These are phyloP conservation scores for Salvelinus namaycush DNA, from an alignment of 2,113 vertebrate genomes.

Conservation along the genomic window DNA sequence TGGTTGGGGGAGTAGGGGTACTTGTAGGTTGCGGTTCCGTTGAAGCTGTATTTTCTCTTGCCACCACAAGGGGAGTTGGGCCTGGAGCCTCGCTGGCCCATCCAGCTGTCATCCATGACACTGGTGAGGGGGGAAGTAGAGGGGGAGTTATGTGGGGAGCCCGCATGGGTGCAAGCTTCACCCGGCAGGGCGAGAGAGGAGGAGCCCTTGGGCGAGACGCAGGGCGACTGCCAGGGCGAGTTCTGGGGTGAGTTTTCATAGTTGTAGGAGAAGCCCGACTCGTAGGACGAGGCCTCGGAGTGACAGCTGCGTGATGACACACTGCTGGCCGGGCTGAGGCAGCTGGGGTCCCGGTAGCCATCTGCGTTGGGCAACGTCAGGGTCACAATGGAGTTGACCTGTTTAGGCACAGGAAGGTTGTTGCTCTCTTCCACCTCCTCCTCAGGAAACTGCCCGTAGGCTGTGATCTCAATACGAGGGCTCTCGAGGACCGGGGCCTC, in stretches of 20 bases:
- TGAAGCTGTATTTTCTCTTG: slow-evolving; percentile 92
- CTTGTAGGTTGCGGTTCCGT: slow-evolving; percentile 68
- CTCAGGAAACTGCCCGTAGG: slow-evolving; percentile 88
- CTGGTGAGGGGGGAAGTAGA: slow-evolving; percentile 84
- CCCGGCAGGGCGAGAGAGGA: slow-evolving; percentile 61
- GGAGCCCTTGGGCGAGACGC: slow-evolving; percentile 89
- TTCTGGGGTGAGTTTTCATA: slow-evolving; percentile 91
- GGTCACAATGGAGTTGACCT: slow-evolving; percentile 85
- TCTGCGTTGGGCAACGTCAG: slow-evolving; percentile 87
- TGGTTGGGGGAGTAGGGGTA: slow-evolving; percentile 85
- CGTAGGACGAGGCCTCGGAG: slow-evolving; percentile 93
- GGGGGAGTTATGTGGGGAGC: slow-evolving; percentile 86
- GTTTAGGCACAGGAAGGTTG: slow-evolving; percentile 73
- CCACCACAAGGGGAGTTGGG: slow-evolving; percentile 88
- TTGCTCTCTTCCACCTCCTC: slow-evolving; percentile 80
- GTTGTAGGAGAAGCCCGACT: slow-evolving; percentile 90
- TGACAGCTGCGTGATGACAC: slow-evolving; percentile 95
- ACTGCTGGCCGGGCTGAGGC: slow-evolving; percentile 95
- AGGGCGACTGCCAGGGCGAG: slow-evolving; percentile 95
- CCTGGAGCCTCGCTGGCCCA: slow-evolving; percentile 74
- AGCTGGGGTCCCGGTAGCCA: slow-evolving; percentile 89
- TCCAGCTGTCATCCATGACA: slow-evolving; percentile 87
- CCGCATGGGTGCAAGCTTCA: slow-evolving; percentile 72
- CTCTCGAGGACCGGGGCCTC: slow-evolving; percentile 89
- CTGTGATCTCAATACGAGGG: slow-evolving; percentile 95